A percentile compares a stretch with the other conserved stretches of the same genome.
Evolutionary conservation across 2,888 invertebrate genomes (phyloP).

Genomic region (Dorcus hopei): DNA sequence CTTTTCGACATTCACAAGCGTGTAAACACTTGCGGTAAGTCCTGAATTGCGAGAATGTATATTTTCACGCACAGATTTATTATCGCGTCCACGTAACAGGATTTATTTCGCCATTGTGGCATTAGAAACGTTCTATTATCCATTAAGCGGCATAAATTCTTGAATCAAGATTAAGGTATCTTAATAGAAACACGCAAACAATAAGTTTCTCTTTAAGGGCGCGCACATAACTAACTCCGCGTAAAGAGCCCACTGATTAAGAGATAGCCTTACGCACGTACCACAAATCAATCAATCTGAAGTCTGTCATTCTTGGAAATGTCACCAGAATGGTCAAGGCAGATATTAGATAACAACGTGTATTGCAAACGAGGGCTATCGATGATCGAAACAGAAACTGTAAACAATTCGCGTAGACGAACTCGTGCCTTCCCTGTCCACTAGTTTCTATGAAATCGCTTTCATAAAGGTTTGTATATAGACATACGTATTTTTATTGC

Average conservation of each 20-base stretch:
- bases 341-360: conserved; percentile 15
- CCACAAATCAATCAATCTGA: conserved; percentile 18
- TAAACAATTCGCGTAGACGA: conserved; percentile 13
- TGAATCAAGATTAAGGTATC: conserved; percentile 5
- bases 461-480: neutral
- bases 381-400: conserved; percentile 12
- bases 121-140: too few relatives aligned
- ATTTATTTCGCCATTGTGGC: too few relatives aligned
- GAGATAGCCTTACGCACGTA: conserved; percentile 18
- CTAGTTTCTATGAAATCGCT: neutral
- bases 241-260: conserved; percentile 17
- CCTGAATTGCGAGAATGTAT: too few relatives aligned
- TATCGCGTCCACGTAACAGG: too few relatives aligned
- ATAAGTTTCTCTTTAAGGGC: conserved; percentile 16
- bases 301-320: conserved; percentile 14
- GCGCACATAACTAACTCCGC: conserved; percentile 16
- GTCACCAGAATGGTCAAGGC: conserved; percentile 15
- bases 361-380: conserved; percentile 17
- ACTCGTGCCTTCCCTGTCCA: conserved; percentile 9
- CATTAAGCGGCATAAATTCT: conserved; percentile 4
- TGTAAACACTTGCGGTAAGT: too few relatives aligned
- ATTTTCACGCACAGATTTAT: too few relatives aligned
- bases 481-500: neutral
- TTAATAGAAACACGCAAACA: conserved; percentile 17
- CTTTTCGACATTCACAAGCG: too few relatives aligned